These are phyloP conservation scores for Megastigmus dorsalis DNA, from an alignment of 2,888 invertebrate genomes.

Conservation along the genomic window DNA sequence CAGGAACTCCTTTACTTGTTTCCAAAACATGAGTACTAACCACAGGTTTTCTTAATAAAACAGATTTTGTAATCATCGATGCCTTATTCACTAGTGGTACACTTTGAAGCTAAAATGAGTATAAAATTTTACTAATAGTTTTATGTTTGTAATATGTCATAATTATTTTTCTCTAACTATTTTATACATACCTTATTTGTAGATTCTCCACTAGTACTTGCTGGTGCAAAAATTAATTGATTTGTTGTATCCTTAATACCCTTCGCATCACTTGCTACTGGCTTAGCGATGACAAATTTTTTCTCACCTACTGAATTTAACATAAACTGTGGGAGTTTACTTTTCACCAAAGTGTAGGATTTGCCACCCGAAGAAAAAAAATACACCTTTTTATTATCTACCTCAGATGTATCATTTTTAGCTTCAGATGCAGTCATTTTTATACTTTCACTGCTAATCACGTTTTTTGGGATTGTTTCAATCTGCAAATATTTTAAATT, in stretches of 20 bases:
- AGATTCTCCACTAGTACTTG: slow-evolving; percentile 60
- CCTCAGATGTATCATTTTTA: not conserved
- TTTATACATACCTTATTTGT: slow-evolving; percentile 60
- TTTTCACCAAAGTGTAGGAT: slow-evolving; percentile 45
- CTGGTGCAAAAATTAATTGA: slow-evolving; percentile 1
- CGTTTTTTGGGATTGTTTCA: not conserved
- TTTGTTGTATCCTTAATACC: not conserved
- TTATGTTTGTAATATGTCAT: not conserved
- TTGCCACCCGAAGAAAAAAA: slow-evolving; percentile 42
- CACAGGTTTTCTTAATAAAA: slow-evolving; percentile 74
- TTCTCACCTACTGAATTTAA: slow-evolving; percentile 25
- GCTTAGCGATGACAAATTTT: slow-evolving; percentile 26
- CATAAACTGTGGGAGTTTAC: slow-evolving; percentile 30
- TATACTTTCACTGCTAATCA: not conserved
- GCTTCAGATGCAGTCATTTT: slow-evolving; percentile 5
- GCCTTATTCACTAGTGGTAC: not conserved
- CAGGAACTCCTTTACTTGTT: slow-evolving; percentile 82
- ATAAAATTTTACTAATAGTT: not conserved
- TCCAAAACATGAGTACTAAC: slow-evolving; percentile 87
- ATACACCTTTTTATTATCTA: slow-evolving; percentile 37
- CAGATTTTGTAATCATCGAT: slow-evolving; percentile 13
- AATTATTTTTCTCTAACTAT: not conserved
- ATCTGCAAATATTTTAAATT: not conserved
- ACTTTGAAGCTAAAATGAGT: not conserved
- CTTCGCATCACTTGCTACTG: slow-evolving; percentile 35